Base-by-base conservation (phyloP, 2,888 invertebrate species). In the Chrysolina oricalcia region DNA sequence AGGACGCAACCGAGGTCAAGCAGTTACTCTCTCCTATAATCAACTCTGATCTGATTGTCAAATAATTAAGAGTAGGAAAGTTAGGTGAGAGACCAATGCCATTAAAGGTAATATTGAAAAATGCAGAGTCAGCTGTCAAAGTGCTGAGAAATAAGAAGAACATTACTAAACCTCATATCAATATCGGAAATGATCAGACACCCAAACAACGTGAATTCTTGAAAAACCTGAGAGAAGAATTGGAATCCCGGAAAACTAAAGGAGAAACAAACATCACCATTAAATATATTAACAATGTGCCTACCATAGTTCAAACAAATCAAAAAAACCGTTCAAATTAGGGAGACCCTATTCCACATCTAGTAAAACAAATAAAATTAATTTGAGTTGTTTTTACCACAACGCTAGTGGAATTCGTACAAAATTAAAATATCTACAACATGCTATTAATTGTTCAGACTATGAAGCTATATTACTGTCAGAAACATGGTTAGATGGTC, bases 181-280 rank as follows among this genome's bases (percentile, higher is more conserved):
- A 59, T 9, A 35, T 70, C 23, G 59, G 23, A 50, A 68, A 68
- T 41, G 73, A 73, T 63, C 53, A 68, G 41, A 73, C 72, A 9
- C 50, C 17, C 13, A 35, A 56, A 27, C 72, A 67, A 67, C 15
- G 53, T 13, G 64, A 69, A 48, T 64, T 21, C 19, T 63, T 73
- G 15, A 63, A 48, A 35, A 27, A 68, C 40, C 21, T 65, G n/a
- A 68, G 73, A 35, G 19, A 73, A 48, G 21, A 69, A 69, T 64
- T 73, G 43, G 40, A 73, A 27, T 48, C 17, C 15, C 48, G 73
- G 15, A 46, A 59, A 69, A 40, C 0, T 21, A 50, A 64, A 48
- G 43, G 64, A 17, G 69, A 73, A 63, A n/a, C 35, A 48, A 69
- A 73, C 46, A 35, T 73, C 2, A 73, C 69, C 19, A 73, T 73